Conservation (phyloP, 2,888 invertebrate species). For the Drosophila rellima region DNA sequence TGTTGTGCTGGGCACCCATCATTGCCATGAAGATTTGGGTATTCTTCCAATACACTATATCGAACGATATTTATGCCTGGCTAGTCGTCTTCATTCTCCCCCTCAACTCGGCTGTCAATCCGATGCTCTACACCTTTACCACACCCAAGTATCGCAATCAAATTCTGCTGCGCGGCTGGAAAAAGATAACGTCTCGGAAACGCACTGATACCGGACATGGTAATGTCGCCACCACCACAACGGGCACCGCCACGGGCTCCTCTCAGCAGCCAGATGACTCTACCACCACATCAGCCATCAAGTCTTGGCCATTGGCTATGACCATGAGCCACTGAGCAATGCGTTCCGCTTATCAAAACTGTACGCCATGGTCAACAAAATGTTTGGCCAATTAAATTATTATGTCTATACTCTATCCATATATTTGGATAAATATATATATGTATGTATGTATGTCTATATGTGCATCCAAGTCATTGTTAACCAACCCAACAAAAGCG, state of each 20-base stretch:
- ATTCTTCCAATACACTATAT: slow-evolving; percentile 87
- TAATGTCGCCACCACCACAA: slow-evolving; percentile 79
- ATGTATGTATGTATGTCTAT: slow-evolving; percentile 49
- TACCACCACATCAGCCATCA: slow-evolving; percentile 44
- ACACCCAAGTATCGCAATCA: slow-evolving; percentile 88
- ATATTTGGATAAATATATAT: slow-evolving; percentile 37
- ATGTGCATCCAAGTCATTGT: slow-evolving; percentile 62
- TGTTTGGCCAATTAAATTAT: slow-evolving; percentile 36
- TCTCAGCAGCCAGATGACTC: slow-evolving; percentile 83
- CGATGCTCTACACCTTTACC: slow-evolving; percentile 89
- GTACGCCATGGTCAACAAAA: slow-evolving; percentile 8
- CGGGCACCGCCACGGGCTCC: slow-evolving; percentile 82
- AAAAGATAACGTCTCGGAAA: slow-evolving; percentile 84
- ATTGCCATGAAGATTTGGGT: slow-evolving; percentile 89
- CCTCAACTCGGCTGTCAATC: slow-evolving; percentile 89
- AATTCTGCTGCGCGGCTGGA: slow-evolving; percentile 85
- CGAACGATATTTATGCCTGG: slow-evolving; percentile 89
- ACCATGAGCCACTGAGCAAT: slow-evolving; percentile 52
- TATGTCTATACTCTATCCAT: slow-evolving; percentile 49
- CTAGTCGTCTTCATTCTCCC: slow-evolving; percentile 89
- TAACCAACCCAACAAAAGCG: slow-evolving; percentile 58
- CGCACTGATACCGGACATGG: slow-evolving; percentile 83
- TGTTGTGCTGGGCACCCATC: slow-evolving; percentile 90
- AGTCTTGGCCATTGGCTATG: slow-evolving; percentile 69
- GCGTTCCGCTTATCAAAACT: slow-evolving; percentile 8